A percentile compares a stretch with the other conserved stretches of the same genome.
These are phyloP conservation scores for Montifringilla adamsi DNA, from an alignment of 2,113 vertebrate species.

Conservation along the genomic window DNA sequence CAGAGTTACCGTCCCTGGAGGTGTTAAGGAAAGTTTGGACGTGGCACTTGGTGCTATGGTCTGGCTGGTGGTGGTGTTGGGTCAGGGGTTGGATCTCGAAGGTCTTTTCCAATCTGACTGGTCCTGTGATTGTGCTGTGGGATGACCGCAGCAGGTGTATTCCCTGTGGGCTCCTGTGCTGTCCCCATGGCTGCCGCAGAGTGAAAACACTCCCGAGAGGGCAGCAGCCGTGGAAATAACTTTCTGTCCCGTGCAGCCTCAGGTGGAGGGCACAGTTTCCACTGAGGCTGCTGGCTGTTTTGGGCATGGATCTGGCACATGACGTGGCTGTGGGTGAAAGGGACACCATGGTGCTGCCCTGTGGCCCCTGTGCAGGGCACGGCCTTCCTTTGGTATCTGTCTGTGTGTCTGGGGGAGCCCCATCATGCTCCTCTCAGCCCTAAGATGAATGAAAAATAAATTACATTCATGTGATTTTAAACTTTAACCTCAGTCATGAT, in stretches of 20 bases:
- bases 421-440: rapidly evolving
- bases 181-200: rapidly evolving
- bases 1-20: not conserved
- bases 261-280: not conserved
- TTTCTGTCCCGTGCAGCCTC: not conserved
- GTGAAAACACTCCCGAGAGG: rapidly evolving
- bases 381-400: rapidly evolving
- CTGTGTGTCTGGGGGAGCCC: rapidly evolving
- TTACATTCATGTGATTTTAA: not conserved
- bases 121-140: not conserved
- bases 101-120: not conserved
- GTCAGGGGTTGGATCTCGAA: not conserved
- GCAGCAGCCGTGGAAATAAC: rapidly evolving
- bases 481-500: not conserved
- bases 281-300: rapidly evolving
- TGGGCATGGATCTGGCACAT: not conserved
- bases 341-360: rapidly evolving
- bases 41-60: rapidly evolving
- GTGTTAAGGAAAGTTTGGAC: not conserved
- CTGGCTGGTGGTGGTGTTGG: not conserved
- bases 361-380: too few species aligned
- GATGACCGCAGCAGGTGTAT: rapidly evolving
- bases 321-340: rapidly evolving
- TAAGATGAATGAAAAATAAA: not conserved
- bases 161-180: not conserved